Conservation (phyloP, 2,888 invertebrate genomes). For the Koerneria pararmatus region DNA sequence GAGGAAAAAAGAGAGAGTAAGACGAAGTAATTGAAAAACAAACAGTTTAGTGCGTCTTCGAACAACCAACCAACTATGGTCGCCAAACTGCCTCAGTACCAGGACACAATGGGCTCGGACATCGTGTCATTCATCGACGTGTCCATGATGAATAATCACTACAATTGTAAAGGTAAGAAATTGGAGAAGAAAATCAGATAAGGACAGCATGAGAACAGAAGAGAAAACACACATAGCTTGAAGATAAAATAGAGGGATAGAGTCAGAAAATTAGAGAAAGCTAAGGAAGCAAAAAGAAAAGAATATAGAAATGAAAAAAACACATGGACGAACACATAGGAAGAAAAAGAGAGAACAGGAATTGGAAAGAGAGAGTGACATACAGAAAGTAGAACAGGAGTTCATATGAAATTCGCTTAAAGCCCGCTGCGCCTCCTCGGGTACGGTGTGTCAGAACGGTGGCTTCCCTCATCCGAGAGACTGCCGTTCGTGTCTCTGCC, state of each 20-base stretch:
- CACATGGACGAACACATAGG: background rate
- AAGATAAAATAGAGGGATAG: too few relatives aligned
- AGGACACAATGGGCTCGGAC: constrained; percentile 46
- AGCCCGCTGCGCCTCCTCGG: constrained; percentile 29
- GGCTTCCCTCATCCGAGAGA: constrained; percentile 46
- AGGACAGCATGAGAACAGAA: background rate
- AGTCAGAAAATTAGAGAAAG: too few relatives aligned
- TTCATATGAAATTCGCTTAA: background rate
- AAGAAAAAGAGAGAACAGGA: background rate
- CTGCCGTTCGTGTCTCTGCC: constrained; percentile 47
- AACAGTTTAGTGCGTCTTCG: constrained; percentile 39
- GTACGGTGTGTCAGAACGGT: constrained; percentile 45
- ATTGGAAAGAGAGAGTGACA: background rate
- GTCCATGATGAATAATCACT: constrained; percentile 54
- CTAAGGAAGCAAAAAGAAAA: background rate
- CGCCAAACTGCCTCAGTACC: constrained; percentile 35
- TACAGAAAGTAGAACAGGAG: background rate
- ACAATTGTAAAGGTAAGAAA: constrained; percentile 42
- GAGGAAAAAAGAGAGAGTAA: too few relatives aligned
- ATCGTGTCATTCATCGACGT: constrained; percentile 47
- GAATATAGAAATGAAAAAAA: background rate
- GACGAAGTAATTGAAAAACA: too few relatives aligned
- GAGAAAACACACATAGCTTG: background rate
- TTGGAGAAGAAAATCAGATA: background rate
- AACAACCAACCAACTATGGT: constrained; percentile 40